Evolutionary conservation across 2,888 invertebrate species (phyloP).

Genomic region (Folsomia candida): DNA sequence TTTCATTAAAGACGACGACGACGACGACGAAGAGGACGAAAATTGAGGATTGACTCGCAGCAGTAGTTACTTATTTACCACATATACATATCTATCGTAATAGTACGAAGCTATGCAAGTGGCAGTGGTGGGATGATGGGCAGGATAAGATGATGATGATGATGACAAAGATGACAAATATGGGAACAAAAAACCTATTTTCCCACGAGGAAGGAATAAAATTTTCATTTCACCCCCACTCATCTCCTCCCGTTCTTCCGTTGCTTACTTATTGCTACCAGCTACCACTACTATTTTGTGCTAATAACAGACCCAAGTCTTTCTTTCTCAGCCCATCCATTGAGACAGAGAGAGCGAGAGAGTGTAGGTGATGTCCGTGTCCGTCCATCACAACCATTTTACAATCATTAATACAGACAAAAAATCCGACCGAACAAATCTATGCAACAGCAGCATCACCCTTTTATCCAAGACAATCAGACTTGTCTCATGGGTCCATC

Average conservation of each 20-base stretch:
- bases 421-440: slow-evolving; percentile 18
- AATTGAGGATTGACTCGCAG: slow-evolving; percentile 2
- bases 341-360: slow-evolving; percentile 12
- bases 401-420: slow-evolving; percentile 48
- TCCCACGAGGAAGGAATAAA: slow-evolving; percentile 47
- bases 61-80: slow-evolving; percentile 21
- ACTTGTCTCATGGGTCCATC: slow-evolving; percentile 1
- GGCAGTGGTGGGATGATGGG: slow-evolving; percentile 38
- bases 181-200: slow-evolving; percentile 50
- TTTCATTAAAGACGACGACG: slow-evolving; percentile 16
- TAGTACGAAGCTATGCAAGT: background rate
- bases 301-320: slow-evolving; percentile 16
- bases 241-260: background rate
- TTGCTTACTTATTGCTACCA: background rate
- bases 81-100: slow-evolving; percentile 12
- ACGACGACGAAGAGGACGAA: background rate
- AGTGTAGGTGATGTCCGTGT: slow-evolving; percentile 28
- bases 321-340: slow-evolving; percentile 26
- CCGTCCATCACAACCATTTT: slow-evolving; percentile 44
- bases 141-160: slow-evolving; percentile 46
- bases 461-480: slow-evolving; percentile 13
- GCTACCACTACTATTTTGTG: slow-evolving; percentile 14
- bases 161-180: slow-evolving; percentile 51
- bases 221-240: slow-evolving; percentile 40
- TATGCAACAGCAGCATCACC: slow-evolving; percentile 15